Conservation (phyloP, 2,113 vertebrate genomes). For the Nicator chloris region DNA sequence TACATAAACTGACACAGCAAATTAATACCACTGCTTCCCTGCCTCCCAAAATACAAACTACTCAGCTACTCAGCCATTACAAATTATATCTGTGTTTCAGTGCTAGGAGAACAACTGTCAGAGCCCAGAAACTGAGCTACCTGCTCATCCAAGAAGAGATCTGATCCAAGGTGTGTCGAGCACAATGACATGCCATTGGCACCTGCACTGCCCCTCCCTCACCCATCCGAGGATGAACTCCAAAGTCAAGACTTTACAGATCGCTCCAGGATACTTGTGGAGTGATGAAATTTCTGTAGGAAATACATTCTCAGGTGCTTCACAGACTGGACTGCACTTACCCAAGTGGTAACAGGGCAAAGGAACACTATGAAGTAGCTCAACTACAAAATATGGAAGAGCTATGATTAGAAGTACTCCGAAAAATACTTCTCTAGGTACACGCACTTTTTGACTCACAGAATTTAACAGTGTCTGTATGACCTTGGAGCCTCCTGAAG, state of each 20-base stretch:
- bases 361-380: not conserved
- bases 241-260: not conserved
- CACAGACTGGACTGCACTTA: not conserved
- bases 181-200: not conserved
- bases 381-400: not conserved
- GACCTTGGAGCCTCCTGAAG: not conserved
- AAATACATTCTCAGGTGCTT: not conserved
- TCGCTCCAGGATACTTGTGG: not conserved
- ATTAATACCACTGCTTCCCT: not conserved
- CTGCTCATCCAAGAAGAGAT: not conserved
- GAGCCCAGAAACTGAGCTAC: not conserved
- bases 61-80: not conserved
- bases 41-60: not conserved
- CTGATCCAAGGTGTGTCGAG: not conserved
- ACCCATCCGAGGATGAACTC: not conserved
- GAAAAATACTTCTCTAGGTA: not conserved
- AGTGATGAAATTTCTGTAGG: not conserved
- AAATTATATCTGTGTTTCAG: not conserved
- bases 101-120: not conserved
- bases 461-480: not conserved
- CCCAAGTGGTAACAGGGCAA: not conserved
- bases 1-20: not conserved
- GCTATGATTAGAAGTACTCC: not conserved
- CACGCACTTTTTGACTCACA: rapidly evolving
- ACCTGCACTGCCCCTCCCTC: not conserved